These are phyloP conservation scores for Nemopilema nomurai DNA, from an alignment of 30 jellyfish, hydroid and myxozoan genomes.

Conservation along the genomic window DNA sequence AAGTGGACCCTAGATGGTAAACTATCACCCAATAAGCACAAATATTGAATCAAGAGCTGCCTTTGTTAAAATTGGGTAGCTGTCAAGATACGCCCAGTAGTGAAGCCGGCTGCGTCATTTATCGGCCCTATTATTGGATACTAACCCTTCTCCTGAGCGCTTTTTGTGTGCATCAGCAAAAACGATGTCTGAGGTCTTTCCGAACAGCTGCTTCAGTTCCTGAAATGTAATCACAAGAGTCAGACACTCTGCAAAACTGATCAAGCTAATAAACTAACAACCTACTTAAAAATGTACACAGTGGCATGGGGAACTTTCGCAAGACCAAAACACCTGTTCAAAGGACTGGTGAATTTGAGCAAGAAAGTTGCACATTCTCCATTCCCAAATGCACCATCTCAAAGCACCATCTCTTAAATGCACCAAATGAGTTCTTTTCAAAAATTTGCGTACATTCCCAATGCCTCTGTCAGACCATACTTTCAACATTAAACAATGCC, in stretches of 20 bases:
- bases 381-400: no score
- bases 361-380: not conserved
- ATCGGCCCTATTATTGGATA: no score
- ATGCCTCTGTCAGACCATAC: no score
- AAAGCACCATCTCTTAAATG: no score
- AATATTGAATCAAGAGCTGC: not conserved
- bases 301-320: not conserved
- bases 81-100: no score
- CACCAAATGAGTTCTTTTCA: no score
- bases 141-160: conserved; percentile 94
- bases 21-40: not conserved
- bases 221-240: not conserved
- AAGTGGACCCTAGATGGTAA: not conserved
- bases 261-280: not conserved
- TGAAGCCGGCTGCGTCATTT: no score
- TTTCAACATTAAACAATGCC: no score
- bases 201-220: conserved; percentile 84
- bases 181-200: conserved; percentile 77
- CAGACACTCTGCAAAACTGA: not conserved
- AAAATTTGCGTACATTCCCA: no score
- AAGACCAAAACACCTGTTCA: not conserved
- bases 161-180: conserved; percentile 93
- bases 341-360: not conserved
- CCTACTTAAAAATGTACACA: not conserved
- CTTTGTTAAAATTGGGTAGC: not conserved